Percentiles rank a stretch among this genome's conserved stretches.
phyloP scores from a whole-genome alignment of 2,797 vertebrate species.

The Channallabes apus region DNA sequence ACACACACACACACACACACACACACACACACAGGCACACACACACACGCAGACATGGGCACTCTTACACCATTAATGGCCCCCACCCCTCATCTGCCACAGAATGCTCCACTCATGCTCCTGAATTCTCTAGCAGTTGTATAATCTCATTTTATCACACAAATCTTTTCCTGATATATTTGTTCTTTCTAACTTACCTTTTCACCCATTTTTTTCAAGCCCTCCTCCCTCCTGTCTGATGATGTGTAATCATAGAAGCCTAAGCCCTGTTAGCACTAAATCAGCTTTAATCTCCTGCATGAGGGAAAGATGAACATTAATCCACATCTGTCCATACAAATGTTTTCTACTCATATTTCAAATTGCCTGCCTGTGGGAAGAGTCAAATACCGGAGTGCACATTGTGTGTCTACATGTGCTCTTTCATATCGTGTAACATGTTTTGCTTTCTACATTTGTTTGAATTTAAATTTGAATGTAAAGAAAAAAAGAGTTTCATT shows the following conservation, averaged over 20 bases:
- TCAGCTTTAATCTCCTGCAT: constrained; percentile 77
- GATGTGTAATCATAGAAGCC: constrained; percentile 62
- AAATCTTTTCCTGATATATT: constrained; percentile 9
- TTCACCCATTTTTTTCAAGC: constrained; percentile 15
- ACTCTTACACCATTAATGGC: constrained; percentile 27
- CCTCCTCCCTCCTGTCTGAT: constrained; percentile 33
- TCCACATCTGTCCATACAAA: constrained; percentile 82
- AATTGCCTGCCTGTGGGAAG: constrained; percentile 50
- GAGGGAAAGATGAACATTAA: constrained; percentile 81
- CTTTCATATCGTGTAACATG: constrained; percentile 51
- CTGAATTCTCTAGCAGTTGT: constrained; percentile 12
- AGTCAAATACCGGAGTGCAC: background rate
- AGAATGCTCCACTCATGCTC: constrained; percentile 5
- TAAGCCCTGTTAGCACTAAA: constrained; percentile 76
- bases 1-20: constrained; percentile 27
- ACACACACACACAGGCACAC: constrained; percentile 3
- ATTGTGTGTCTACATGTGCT: constrained; percentile 22
- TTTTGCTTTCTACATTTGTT: background rate
- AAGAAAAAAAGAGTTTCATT: background rate
- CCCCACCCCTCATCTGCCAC: constrained; percentile 7
- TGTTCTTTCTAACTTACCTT: constrained; percentile 27
- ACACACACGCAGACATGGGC: background rate
- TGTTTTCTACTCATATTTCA: constrained; percentile 76
- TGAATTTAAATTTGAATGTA: background rate
- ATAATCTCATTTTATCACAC: constrained; percentile 16